A percentile compares a stretch with the other conserved stretches of the same genome.
Conservation (phyloP, 2,113 vertebrate species). For the Aegithalos caudatus region DNA sequence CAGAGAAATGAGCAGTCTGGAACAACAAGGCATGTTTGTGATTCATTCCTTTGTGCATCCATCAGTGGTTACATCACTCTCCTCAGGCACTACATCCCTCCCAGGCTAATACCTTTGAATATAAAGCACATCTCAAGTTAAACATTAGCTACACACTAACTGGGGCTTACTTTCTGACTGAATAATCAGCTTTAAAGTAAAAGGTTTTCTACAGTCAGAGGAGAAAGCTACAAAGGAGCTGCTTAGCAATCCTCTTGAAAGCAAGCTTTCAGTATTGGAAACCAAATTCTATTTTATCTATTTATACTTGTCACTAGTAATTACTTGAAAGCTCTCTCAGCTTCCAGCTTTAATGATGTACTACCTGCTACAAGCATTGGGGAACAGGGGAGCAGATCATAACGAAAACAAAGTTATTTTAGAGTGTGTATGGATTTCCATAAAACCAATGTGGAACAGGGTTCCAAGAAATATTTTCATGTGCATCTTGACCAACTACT, state of each 20-base stretch:
- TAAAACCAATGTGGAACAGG: background rate
- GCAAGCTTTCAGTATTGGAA: background rate
- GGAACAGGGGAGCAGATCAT: background rate
- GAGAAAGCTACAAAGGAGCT: background rate
- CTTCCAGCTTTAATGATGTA: background rate
- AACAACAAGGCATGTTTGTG: background rate
- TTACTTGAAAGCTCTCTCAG: constrained; percentile 10
- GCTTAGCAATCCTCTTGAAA: constrained; percentile 4
- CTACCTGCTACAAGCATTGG: background rate
- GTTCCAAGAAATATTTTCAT: background rate
- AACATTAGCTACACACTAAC: background rate
- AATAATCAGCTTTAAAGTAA: constrained; percentile 11
- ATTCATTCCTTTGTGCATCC: constrained; percentile 30
- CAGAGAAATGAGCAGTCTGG: background rate
- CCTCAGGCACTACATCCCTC: background rate
- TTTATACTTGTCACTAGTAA: constrained; percentile 11
- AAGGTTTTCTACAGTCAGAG: background rate
- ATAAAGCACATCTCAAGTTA: constrained; percentile 7
- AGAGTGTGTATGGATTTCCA: background rate
- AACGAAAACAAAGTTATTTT: background rate
- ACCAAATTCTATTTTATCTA: constrained; percentile 2
- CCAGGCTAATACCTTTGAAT: constrained; percentile 16
- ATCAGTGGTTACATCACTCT: constrained; percentile 18
- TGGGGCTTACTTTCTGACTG: background rate
- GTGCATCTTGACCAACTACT: background rate